Evolutionary conservation across 1,140 invertebrate genomes (phyloP), one percentile per base, ranked within the genome.

Genomic region (Telenomus remus): DNA sequence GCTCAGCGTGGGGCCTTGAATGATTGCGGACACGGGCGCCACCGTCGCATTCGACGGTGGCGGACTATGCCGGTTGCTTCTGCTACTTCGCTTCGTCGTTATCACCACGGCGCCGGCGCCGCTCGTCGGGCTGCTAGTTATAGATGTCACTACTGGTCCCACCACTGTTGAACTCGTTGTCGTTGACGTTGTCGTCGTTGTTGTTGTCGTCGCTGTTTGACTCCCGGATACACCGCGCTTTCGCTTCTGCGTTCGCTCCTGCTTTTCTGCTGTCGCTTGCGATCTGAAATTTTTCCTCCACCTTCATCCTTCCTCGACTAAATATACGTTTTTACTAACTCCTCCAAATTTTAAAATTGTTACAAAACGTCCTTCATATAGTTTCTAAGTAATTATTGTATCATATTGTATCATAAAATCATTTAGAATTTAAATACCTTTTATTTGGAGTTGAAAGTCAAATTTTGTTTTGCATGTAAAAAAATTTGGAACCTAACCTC

Each of bases 211-310:
- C 27, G 51, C 50, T 16, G 80, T 46, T 39, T 84, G 84, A 61
- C 76, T 84, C 34, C 73, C 84, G 2, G 83, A 81, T 9, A 81
- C 79, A 6, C 85, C 85, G 16, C 86, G 82, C 55, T 87, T 89
- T 4, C 81, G 82, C 65, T 87, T 88, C 8, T 86, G 81, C 8
- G 81, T 55, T 51, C 85, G 87, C 10, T 89, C 87, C 48, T 80
- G 81, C 34, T 89, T 89, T 13, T 89, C 88, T 10, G 83, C 71
- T 0, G 19, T 27, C 6, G 88, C 88, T 48, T 89, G 87, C 33
- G 87, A 87, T 51, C 88, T 89, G 51, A 54, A 27, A 27, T 27
- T 27, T 27, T 1, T 27, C 6, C 19, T 6, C 19, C 19, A 27
- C 19, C 19, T 27, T 27, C 19, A 27, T 27, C 19, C 19, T 27